A percentile compares a stretch with the other conserved stretches of the same genome.
These are phyloP conservation scores for Trichomalopsis sarcophagae DNA, from an alignment of 1,140 invertebrate species.

Conservation along the genomic window DNA sequence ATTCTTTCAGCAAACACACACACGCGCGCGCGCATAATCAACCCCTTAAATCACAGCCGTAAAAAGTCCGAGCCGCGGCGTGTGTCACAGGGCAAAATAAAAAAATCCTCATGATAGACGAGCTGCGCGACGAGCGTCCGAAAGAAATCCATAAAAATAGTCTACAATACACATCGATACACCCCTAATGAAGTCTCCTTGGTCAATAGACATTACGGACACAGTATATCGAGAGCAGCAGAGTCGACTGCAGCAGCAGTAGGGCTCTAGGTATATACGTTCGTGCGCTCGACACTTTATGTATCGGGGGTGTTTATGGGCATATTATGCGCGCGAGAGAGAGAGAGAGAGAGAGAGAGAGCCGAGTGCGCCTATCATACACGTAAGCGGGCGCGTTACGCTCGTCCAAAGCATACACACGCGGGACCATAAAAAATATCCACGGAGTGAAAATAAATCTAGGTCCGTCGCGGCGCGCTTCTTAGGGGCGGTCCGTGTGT, in stretches of 20 bases:
- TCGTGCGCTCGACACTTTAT: constrained; percentile 64
- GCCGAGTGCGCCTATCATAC: constrained; percentile 51
- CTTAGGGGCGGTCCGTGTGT: constrained; percentile 34
- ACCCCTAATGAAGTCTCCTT: constrained; percentile 43
- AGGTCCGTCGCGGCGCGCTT: constrained; percentile 55
- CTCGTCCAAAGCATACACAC: constrained; percentile 60
- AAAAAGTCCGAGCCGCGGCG: constrained; percentile 23
- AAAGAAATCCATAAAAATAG: constrained; percentile 40
- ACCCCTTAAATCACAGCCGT: constrained; percentile 26
- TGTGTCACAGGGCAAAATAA: not conserved
- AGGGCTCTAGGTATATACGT: constrained; percentile 34
- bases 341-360: constrained; percentile 51
- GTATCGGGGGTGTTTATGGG: constrained; percentile 73
- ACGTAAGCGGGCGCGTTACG: constrained; percentile 38
- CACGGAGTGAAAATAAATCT: constrained; percentile 74
- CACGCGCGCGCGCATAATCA: not conserved
- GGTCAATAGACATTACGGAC: constrained; percentile 45
- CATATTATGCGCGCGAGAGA: constrained; percentile 70
- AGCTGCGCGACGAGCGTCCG: too few relatives aligned
- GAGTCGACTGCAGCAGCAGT: not conserved
- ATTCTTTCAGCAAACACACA: constrained; percentile 27
- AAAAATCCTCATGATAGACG: constrained; percentile 14
- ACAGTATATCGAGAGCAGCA: constrained; percentile 50
- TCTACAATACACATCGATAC: too few relatives aligned
- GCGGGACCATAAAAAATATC: constrained; percentile 69